phyloP scores from a whole-genome alignment of 2,888 invertebrate genomes.

The Emmelina monodactyla region DNA sequence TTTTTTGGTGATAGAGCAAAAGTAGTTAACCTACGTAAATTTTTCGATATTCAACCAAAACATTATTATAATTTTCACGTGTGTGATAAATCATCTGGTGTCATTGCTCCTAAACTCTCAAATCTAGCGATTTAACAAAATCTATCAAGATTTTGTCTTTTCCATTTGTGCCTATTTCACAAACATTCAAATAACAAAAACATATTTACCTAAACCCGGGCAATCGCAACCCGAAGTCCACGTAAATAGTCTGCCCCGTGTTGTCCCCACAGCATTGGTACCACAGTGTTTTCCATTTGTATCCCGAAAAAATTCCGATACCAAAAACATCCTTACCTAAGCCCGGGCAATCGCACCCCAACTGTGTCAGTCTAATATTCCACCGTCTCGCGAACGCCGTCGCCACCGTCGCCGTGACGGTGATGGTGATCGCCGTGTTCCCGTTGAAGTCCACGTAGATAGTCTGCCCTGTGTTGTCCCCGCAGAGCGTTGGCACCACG shows the following conservation, averaged over 20 bases:
- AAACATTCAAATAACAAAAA: no score
- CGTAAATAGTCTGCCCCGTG: constrained; percentile 79
- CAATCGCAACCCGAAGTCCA: constrained; percentile 79
- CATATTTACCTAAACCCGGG: constrained; percentile 70
- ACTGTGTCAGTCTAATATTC: constrained; percentile 78
- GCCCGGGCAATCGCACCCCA: constrained; percentile 75
- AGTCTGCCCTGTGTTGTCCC: constrained; percentile 82
- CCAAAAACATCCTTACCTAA: constrained; percentile 50
- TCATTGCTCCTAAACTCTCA: no score
- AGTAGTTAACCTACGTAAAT: no score
- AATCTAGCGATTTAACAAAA: no score
- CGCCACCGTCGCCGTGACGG: constrained; percentile 69
- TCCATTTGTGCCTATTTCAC: no score
- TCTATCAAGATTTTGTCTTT: no score
- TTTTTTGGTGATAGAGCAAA: no score
- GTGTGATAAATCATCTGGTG: no score
- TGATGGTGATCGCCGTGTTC: constrained; percentile 71
- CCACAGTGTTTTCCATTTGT: constrained; percentile 70
- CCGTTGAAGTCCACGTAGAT: constrained; percentile 79
- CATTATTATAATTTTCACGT: no score
- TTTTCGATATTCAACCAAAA: no score
- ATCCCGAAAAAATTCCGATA: no score
- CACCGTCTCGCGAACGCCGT: constrained; percentile 72
- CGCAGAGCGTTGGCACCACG: constrained; percentile 75
- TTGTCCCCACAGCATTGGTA: constrained; percentile 82